Evolutionary conservation across 2,888 invertebrate genomes (phyloP).

Genomic region (Pristionchus exspectatus): DNA sequence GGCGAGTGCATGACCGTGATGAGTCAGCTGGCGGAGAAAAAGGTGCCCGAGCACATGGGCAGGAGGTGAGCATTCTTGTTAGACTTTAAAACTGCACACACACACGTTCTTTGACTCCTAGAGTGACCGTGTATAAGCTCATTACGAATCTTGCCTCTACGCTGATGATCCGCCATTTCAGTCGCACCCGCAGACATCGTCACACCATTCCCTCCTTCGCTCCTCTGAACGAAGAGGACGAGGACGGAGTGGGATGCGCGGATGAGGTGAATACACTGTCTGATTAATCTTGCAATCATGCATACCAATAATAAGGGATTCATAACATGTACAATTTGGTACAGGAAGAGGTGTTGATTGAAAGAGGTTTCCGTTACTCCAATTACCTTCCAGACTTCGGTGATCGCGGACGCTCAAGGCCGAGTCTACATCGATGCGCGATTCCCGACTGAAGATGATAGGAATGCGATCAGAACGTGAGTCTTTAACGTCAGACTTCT

Average conservation of each 20-base stretch:
- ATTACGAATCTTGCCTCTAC: no score
- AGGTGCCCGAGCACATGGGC: neutral
- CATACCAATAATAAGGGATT: no score
- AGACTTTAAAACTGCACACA: no score
- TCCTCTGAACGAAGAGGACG: neutral
- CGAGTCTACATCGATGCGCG: constrained; percentile 72
- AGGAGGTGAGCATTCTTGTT: neutral
- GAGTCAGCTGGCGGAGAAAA: neutral
- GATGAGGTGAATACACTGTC: neutral
- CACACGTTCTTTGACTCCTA: no score
- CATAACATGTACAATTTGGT: no score
- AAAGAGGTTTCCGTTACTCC: neutral
- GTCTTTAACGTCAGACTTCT: neutral
- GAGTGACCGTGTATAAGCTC: no score
- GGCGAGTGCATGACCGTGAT: neutral
- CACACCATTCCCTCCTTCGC: neutral
- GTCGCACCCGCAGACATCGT: neutral
- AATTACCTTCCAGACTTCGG: neutral
- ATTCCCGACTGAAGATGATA: constrained; percentile 64
- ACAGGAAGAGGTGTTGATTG: no score
- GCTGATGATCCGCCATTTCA: no score
- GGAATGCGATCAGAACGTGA: constrained; percentile 57
- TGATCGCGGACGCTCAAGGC: constrained; percentile 70
- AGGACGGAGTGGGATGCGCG: constrained; percentile 35
- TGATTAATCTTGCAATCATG: no score